Base-by-base conservation (phyloP, 2,797 vertebrate genomes). In the Kryptopterus vitreolus region DNA sequence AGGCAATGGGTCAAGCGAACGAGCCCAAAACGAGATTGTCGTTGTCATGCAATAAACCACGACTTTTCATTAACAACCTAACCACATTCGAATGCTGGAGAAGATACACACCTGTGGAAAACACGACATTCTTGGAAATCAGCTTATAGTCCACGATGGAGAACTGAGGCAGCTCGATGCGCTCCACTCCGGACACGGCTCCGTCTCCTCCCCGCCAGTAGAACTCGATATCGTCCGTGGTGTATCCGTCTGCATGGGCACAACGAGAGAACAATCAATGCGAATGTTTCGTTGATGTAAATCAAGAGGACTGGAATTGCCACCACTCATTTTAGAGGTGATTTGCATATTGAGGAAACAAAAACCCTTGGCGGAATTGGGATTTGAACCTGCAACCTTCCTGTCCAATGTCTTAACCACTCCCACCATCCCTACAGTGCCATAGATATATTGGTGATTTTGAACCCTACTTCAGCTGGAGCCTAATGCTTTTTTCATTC, bases 181-280 rank as follows among this genome's bases (percentile, higher is more conserved):
- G 94, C 82, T 96, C 96, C 85, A 99, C 98, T 33, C 98, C 98
- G 0, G 98, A 98, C 78, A 99, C 98, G 0, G 98, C 98, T 0
- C 95, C 94, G 87, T 97, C 88, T 68, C 96, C 97, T 20, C 98
- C 98, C 63, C 96, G 94, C 98, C 98, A 99, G 90, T 99, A 96
- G 92, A 99, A 99, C 87, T 98, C 96, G 82, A 99, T 99, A 91
- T 99, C 98, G 79, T 99, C 98, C 46, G 97, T 99, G 9, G 98
- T 99, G 80, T 99, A 99, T 81, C 98, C 98, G 91, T 99, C 98
- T 99, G 88, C 53, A 53, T 15, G 70, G 38, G 24, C 24, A 29
- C 20, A 57, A 38, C 24, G 29, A 24, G 22, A 57, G 72, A 74
- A n/a, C 24, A 18, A 15, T 58, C 33, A 74, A 43, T 73, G 22